Evolutionary conservation across 2,888 invertebrate species (phyloP), one percentile per base, ranked within the genome.

Genomic region (Meta bourneti): DNA sequence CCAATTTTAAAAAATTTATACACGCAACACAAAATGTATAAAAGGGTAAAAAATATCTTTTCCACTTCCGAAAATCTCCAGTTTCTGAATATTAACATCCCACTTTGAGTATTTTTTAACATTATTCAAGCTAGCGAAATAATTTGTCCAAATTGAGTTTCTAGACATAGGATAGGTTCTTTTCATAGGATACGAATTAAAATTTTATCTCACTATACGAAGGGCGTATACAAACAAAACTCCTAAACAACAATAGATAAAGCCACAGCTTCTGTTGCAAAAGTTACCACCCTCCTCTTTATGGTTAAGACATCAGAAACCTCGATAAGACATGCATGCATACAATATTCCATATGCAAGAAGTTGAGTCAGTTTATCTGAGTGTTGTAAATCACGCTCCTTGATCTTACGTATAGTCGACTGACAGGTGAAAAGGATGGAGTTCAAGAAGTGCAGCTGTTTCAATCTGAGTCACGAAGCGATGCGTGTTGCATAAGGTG

Each of bases 351-450:
- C 51, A 61, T 49, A 48, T 7, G 54, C 20, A 52, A 75, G 13
- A 69, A 74, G 69, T 74, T 82, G 82, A 89, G 78, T 78, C 77
- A 83, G 79, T 90, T 89, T 90, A 90, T 90, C 90, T 84, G 71
- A 16, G 70, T 72, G 90, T 72, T 84, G 90, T 90, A 90, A 90
- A 90, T 90, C 84, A 90, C 90, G 90, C 71, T 79, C 78, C 84
- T 89, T 70, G 78, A 83, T 89, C 71, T 83, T 52, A 74, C 84
- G 75, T 69, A 69, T 52, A 54, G 79, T 71, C 79, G 71, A 51
- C 52, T 90, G 90, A 90, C 90, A 90, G 90, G 90, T 90, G 90
- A 90, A 89, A 79, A 80, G 72, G 70, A 72, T 81, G 48, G 79
- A 84, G 79, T 79, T 84, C 74, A 83, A 84, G 74, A 79, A 61